phyloP scores from a whole-genome alignment of 2,797 vertebrate species.

The Diglossa cyanea region DNA sequence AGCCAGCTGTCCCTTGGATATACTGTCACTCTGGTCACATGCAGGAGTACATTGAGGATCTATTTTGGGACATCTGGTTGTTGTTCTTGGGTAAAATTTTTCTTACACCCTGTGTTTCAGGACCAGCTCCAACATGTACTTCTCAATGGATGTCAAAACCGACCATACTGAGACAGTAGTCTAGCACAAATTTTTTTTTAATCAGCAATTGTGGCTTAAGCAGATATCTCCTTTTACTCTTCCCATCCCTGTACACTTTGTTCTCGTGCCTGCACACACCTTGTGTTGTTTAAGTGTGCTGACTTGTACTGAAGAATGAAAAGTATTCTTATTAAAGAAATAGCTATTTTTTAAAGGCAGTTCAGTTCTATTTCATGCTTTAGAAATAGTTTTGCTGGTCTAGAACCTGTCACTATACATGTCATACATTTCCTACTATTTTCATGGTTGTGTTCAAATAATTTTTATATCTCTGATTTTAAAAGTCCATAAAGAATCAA shows the following conservation, averaged over 20 bases:
- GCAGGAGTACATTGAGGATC: background rate
- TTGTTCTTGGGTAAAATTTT: background rate
- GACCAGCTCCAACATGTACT: background rate
- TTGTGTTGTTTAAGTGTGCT: background rate
- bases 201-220: background rate
- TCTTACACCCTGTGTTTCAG: background rate
- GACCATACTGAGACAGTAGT: background rate
- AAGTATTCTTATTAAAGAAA: background rate
- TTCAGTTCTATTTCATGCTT: background rate
- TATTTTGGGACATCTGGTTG: background rate
- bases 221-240: background rate
- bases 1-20: background rate
- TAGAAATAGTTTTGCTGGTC: background rate
- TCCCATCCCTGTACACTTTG: background rate
- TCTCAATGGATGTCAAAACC: background rate
- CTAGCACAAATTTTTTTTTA: accelerated
- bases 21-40: background rate
- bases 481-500: background rate
- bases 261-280: background rate
- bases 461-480: background rate
- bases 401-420: background rate
- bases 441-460: background rate
- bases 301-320: background rate
- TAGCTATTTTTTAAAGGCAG: background rate
- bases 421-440: background rate